Conservation (phyloP, 2,113 vertebrate genomes). For the Lophochroa leadbeateri region DNA sequence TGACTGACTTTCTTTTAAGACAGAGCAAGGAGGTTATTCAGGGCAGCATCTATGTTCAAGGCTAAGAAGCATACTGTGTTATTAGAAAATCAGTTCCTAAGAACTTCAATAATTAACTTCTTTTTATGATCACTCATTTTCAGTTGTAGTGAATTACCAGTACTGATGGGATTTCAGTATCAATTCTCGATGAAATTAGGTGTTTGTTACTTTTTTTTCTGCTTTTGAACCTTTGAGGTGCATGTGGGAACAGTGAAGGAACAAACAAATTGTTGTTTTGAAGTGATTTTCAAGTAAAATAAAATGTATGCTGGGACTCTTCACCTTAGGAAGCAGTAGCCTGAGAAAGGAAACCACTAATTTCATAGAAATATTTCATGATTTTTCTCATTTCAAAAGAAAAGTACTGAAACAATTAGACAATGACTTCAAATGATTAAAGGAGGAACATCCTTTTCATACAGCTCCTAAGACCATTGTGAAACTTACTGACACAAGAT, state of each 20-base stretch:
- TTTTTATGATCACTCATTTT: neutral
- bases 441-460: neutral
- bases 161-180: neutral
- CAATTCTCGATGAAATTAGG: neutral
- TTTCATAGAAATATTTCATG: neutral
- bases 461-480: accelerated
- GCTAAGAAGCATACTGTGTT: neutral
- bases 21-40: neutral
- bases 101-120: neutral
- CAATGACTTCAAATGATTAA: neutral
- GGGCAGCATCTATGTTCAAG: neutral
- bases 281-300: neutral
- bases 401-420: neutral
- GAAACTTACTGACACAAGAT: neutral
- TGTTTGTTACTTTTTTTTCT: neutral
- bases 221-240: neutral
- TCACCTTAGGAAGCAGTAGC: neutral
- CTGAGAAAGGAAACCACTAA: neutral
- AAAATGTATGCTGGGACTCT: neutral
- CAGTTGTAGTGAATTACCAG: neutral
- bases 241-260: neutral
- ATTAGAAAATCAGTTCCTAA: neutral
- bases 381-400: neutral
- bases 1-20: neutral
- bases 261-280: neutral